These are phyloP conservation scores for Mylabris sibirica DNA, from an alignment of 2,888 invertebrate species.

Conservation along the genomic window DNA sequence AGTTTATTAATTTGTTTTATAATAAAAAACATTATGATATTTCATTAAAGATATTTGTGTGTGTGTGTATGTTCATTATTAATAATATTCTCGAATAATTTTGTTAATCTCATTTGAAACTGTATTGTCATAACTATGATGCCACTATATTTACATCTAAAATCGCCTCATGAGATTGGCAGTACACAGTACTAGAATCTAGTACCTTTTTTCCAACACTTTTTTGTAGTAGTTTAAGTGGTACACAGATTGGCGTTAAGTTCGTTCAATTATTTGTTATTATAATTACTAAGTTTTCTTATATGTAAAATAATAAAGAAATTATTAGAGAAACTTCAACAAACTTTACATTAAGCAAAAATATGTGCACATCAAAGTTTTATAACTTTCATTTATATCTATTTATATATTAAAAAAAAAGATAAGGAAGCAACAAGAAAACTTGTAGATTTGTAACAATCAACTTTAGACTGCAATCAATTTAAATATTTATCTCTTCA, in stretches of 20 bases:
- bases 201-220: conserved; percentile 28
- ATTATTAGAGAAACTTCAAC: not conserved
- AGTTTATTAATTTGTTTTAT: conserved; percentile 27
- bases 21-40: conserved; percentile 47
- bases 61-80: not conserved
- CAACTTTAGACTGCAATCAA: not conserved
- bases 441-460: conserved; percentile 6
- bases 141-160: conserved; percentile 45
- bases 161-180: conserved; percentile 39
- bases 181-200: conserved; percentile 42
- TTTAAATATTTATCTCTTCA: conserved; percentile 5
- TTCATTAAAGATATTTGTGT: conserved; percentile 11
- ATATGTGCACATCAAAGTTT: conserved; percentile 6
- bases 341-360: conserved; percentile 3
- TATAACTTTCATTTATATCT: not conserved
- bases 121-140: conserved; percentile 51
- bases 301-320: conserved; percentile 16
- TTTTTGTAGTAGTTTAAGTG: conserved; percentile 15
- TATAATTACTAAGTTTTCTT: conserved; percentile 7
- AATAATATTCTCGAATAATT: conserved; percentile 16
- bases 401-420: not conserved
- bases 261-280: conserved; percentile 30
- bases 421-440: not conserved
- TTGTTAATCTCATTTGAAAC: conserved; percentile 32
- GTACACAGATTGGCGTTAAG: conserved; percentile 35